Base-by-base conservation (phyloP, 1,140 invertebrate species). In the Hyles vespertilio region DNA sequence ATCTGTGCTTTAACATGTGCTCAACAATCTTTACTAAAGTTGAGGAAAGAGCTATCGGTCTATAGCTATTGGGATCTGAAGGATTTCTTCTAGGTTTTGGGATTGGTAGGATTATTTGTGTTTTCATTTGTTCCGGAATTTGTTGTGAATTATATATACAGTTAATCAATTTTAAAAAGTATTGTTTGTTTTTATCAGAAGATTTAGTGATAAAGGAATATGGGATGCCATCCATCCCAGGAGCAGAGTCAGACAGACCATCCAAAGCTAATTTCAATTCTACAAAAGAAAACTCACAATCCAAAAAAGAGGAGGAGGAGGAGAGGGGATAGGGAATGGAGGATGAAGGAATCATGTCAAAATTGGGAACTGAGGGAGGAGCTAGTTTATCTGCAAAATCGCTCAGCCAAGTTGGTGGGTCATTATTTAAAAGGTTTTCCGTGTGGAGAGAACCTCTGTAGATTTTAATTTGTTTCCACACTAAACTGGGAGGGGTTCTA, bases 341-440 rank as follows among this genome's bases (percentile, higher is more conserved):
- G 22, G 22, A 22, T 22, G 22, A 22, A 22, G 22, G 22, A 22
- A 64, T 10, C 5, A 11, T 40, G 10, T 58, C 45, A 50, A 8
- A 9, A 22, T 8, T 5, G 47, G 71, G 65, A 3, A 63, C 65
- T 47, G 11, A 68, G 2, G 68, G 34, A 7, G 68, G 68, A 40
- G 63, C 63, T 34, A 73, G 34, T 58, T 63, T 73, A 34, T 62
- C 40, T 3, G 52, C n/a, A 44, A 73, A 70, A 9, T 47, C 5
- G 3, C 60, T 45, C 6, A 69, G 5, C 63, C 67, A 69, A 3
- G 4, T n/a, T 3, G 34, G 51, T 0, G 43, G 36, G 8, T 60
- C 50, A 43, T 53, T 51, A 3, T 43, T 51, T 51, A 34, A 3
- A 8, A 22, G 54, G 11, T 59, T 34, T n/a, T 32, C 2, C 8